phyloP scores from a whole-genome alignment of 1,140 invertebrate genomes.

The Dendrolimus kikuchii region DNA sequence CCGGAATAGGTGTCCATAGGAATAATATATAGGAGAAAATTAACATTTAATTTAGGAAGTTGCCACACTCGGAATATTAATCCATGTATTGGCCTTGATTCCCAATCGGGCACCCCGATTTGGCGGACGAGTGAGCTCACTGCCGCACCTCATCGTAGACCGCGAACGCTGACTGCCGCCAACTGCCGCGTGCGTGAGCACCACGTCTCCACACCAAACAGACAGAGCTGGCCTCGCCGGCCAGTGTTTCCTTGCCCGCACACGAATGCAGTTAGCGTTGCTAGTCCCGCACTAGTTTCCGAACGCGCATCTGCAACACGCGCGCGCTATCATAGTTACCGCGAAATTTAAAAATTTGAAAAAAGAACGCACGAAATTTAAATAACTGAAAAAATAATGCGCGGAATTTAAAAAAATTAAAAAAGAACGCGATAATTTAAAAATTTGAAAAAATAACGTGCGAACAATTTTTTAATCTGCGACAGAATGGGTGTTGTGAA shows the following conservation, averaged over 20 bases:
- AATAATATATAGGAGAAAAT: constrained; percentile 62
- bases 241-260: constrained; percentile 47
- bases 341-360: constrained; percentile 29
- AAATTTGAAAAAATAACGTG: constrained; percentile 23
- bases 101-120: constrained; percentile 56
- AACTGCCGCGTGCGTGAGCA: neutral
- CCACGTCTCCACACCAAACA: neutral
- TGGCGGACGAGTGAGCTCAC: constrained; percentile 56
- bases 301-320: constrained; percentile 51
- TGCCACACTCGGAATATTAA: constrained; percentile 54
- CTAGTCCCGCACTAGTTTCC: constrained; percentile 60
- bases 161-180: constrained; percentile 18
- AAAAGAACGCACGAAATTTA: constrained; percentile 27
- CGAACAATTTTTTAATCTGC: constrained; percentile 18
- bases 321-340: constrained; percentile 15
- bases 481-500: constrained; percentile 65
- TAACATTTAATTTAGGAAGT: constrained; percentile 57
- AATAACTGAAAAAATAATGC: constrained; percentile 6
- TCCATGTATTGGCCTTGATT: constrained; percentile 61
- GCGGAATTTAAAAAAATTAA: constrained; percentile 29
- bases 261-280: constrained; percentile 59
- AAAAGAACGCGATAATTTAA: constrained; percentile 24
- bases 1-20: constrained; percentile 22
- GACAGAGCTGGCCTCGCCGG: constrained; percentile 12
- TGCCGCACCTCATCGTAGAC: constrained; percentile 30